phyloP scores from a whole-genome alignment of 2,113 vertebrate genomes.

The Heliornis fulica region DNA sequence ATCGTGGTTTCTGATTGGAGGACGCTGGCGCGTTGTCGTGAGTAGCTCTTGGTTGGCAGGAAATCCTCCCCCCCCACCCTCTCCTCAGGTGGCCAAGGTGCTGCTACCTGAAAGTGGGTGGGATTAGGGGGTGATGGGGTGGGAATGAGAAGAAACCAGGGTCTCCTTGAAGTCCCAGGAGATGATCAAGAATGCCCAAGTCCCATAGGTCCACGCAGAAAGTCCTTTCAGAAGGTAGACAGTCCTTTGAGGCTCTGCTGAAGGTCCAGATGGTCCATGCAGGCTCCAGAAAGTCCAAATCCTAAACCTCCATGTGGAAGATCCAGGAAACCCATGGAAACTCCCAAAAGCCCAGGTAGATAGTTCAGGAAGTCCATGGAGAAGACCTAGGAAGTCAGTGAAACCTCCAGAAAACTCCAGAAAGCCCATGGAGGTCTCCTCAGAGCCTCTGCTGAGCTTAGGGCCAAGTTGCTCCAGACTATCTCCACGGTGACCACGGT shows the following conservation, averaged over 20 bases:
- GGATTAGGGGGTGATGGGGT: neutral
- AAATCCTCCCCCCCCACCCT: neutral
- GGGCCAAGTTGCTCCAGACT: fast-evolving
- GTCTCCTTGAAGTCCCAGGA: no score
- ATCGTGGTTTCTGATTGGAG: slow-evolving; percentile 75
- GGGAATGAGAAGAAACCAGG: neutral
- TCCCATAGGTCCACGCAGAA: neutral
- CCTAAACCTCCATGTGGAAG: no score
- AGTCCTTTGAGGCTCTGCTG: no score
- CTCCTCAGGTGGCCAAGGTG: neutral
- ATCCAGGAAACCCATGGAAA: neutral
- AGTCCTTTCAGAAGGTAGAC: no score
- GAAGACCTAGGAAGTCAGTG: neutral
- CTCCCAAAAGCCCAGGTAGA: neutral
- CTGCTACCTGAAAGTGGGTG: neutral
- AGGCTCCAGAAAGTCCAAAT: neutral
- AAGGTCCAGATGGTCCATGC: no score
- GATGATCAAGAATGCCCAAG: neutral
- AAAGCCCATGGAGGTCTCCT: neutral
- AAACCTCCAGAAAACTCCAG: neutral
- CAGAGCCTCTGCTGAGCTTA: fast-evolving
- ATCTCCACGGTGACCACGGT: fast-evolving
- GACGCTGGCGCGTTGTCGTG: slow-evolving; percentile 66
- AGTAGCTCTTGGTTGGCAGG: slow-evolving; percentile 50
- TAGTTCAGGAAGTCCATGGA: neutral